These are phyloP conservation scores for Bos indicus DNA, from an alignment of 2,113 vertebrate species.

Conservation along the genomic window DNA sequence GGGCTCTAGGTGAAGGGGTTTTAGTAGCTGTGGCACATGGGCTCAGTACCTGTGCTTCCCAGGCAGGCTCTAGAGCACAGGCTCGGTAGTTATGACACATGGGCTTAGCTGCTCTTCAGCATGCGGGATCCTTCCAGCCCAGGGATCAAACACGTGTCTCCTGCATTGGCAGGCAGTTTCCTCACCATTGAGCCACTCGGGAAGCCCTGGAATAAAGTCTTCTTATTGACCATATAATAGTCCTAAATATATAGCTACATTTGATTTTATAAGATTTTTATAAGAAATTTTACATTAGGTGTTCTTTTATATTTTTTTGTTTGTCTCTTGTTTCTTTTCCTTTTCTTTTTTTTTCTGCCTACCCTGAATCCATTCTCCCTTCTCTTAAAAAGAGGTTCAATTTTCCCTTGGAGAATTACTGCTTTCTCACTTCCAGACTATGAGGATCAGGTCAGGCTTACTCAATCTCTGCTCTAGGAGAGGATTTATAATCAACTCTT, in stretches of 20 bases:
- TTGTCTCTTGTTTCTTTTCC: background rate
- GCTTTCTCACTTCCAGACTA: background rate
- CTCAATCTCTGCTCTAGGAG: background rate
- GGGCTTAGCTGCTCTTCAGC: background rate
- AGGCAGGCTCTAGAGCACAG: background rate
- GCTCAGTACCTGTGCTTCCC: background rate
- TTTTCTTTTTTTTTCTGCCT: background rate
- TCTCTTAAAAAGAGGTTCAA: background rate
- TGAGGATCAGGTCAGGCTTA: background rate
- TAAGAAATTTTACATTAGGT: background rate
- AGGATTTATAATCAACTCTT: background rate
- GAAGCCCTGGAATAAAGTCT: background rate
- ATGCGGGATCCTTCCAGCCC: background rate
- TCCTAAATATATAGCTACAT: background rate
- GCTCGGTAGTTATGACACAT: background rate
- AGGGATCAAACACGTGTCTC: background rate
- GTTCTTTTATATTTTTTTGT: background rate
- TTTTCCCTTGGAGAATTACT: background rate
- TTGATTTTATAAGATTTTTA: background rate
- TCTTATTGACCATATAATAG: background rate
- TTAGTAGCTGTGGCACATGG: background rate
- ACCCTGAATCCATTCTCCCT: background rate
- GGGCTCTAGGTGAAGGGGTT: background rate
- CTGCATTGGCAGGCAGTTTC: background rate
- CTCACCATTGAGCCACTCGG: background rate